These are phyloP conservation scores for Echinarachnius parma DNA, from an alignment of 53 echinoderm and acorn worm species.

Conservation along the genomic window DNA sequence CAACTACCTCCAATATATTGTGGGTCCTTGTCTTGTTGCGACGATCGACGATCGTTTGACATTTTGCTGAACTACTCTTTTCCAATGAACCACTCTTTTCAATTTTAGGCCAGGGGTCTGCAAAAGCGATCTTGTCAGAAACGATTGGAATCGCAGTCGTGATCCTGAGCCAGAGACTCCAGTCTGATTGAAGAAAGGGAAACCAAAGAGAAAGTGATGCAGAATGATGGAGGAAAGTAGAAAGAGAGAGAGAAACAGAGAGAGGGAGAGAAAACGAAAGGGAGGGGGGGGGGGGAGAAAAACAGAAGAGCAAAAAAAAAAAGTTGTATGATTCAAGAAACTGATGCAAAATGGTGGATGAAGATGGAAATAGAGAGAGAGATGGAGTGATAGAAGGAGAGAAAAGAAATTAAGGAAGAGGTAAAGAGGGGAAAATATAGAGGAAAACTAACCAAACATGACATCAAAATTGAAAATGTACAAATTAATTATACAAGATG, in stretches of 20 bases:
- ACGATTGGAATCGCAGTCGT: conserved; percentile 27
- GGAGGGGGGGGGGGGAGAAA: not conserved
- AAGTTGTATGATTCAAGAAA: not conserved
- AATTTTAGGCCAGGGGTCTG: conserved; percentile 28
- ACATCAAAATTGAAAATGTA: too few relatives aligned
- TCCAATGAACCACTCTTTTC: too few relatives aligned
- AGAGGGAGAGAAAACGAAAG: not conserved
- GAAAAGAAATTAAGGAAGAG: not conserved
- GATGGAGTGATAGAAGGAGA: not conserved
- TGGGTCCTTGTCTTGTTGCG: conserved; percentile 32
- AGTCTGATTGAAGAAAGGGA: too few relatives aligned
- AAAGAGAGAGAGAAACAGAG: not conserved
- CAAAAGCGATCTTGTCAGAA: conserved; percentile 46
- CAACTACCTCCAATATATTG: too few relatives aligned
- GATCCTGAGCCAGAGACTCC: conserved; percentile 12
- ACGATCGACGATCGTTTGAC: conserved; percentile 28
- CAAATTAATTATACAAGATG: too few relatives aligned
- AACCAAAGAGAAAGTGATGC: not conserved
- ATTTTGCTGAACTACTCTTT: conserved; percentile 45
- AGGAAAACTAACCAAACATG: too few relatives aligned
- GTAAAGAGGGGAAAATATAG: not conserved
- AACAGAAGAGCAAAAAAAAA: not conserved
- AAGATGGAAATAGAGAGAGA: not conserved
- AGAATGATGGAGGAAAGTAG: not conserved
- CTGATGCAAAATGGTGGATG: not conserved